Base-by-base conservation (phyloP, 2,797 vertebrate species). In the Spondyliosoma cantharus region DNA sequence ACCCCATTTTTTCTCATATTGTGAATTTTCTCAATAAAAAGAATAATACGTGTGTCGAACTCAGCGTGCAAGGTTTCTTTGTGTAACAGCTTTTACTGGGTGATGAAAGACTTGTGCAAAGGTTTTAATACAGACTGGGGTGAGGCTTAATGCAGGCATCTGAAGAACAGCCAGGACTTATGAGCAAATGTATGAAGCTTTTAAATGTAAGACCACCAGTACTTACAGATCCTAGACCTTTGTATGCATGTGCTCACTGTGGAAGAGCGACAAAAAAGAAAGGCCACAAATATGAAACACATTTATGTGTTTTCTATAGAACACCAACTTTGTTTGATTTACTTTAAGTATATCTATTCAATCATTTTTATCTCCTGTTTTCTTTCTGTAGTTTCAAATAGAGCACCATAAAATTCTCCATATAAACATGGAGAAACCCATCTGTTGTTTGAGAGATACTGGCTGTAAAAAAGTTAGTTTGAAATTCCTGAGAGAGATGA, bases 361-460 rank as follows among this genome's bases (percentile, higher is more conserved):
- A 76, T 66, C 22, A 29, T 29, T 69, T 74, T 25, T n/a, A 49
- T 49, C 20, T 72, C 7, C 49, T 70, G n/a, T 53, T 56, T 43
- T 56, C 58, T 70, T 50, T 11, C 12, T 58, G 50, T 27, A 60
- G 24, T 37, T 78, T 68, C 20, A 57, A 76, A 75, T 4, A n/a
- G 22, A 66, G 52, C 22, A 54, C 27, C 25, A 46, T 45, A 20
- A 74, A 64, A 37, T 7, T 46, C 45, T 63, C 27, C 25, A 24
- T 22, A 73, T 53, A 72, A 71, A 64, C 74, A 27, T 2, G 5
- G 19, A 61, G 64, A 37, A 50, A 80, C 80, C 48, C 82, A 75
- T 68, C 76, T 81, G 78, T 57, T 85, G 84, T 79, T 59, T 77
- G 58, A 76, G 78, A 70, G 62, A 82, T 54, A 29, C 42, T 58